phyloP scores from a whole-genome alignment of 2,888 invertebrate genomes.

The Drosophila meridionalis region DNA sequence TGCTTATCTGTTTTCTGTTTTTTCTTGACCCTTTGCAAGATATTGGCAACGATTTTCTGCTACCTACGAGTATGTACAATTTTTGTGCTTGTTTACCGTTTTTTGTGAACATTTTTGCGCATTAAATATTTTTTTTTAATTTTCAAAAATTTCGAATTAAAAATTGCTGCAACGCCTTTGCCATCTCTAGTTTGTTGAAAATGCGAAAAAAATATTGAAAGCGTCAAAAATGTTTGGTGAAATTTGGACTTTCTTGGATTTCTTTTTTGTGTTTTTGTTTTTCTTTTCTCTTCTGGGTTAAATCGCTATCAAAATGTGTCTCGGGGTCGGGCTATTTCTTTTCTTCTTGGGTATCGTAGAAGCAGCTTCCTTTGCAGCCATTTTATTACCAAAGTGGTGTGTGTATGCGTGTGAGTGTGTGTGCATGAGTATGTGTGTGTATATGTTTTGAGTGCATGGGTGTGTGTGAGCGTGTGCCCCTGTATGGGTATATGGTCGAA shows the following conservation, averaged over 20 bases:
- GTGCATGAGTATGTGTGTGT: conserved; percentile 23
- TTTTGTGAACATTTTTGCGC: conserved; percentile 61
- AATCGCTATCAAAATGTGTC: conserved; percentile 25
- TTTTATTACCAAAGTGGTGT: conserved; percentile 73
- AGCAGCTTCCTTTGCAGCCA: conserved; percentile 80
- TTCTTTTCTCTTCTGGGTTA: conserved; percentile 14
- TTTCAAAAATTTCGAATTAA: conserved; percentile 60
- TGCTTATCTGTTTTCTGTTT: not conserved
- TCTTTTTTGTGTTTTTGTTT: not conserved
- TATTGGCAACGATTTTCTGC: conserved; percentile 48
- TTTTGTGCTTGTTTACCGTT: conserved; percentile 7
- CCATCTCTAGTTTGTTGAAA: conserved; percentile 60
- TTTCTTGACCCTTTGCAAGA: conserved; percentile 3
- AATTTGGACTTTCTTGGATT: not conserved
- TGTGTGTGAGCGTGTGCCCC: conserved; percentile 56
- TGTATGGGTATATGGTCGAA: conserved; percentile 45
- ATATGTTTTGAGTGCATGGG: conserved; percentile 19
- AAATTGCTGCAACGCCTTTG: conserved; percentile 69
- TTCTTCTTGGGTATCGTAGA: conserved; percentile 83
- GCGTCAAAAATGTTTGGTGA: conserved; percentile 61
- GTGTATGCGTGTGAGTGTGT: conserved; percentile 45
- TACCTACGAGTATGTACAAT: conserved; percentile 24
- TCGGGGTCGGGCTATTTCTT: conserved; percentile 75
- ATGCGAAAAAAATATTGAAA: conserved; percentile 73
- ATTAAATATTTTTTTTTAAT: conserved; percentile 68